Conservation (phyloP, 1,140 invertebrate species). For the Elysia chlorotica region DNA sequence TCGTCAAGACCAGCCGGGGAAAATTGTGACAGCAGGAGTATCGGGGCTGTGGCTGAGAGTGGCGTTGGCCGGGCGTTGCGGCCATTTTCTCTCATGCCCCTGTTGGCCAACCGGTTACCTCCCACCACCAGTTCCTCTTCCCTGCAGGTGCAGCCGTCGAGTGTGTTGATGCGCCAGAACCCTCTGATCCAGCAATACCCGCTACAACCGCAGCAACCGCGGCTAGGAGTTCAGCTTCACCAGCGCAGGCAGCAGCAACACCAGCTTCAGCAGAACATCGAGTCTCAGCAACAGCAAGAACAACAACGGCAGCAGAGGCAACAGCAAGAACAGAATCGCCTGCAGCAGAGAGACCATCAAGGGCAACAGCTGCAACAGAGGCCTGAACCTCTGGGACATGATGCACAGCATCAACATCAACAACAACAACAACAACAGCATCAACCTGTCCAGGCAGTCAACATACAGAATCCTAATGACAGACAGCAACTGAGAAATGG, state of each 20-base stretch:
- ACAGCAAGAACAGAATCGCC: no score
- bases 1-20: no score
- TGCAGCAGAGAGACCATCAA: no score
- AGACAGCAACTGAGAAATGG: not conserved
- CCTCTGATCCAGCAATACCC: slow-evolving; percentile 12
- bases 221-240: slow-evolving; percentile 17
- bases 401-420: slow-evolving; percentile 12
- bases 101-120: no score
- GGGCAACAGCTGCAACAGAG: slow-evolving; percentile 17
- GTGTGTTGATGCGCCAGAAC: slow-evolving; percentile 1
- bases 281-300: slow-evolving; percentile 16
- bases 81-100: no score
- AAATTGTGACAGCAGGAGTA: no score
- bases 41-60: no score
- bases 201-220: slow-evolving; percentile 15
- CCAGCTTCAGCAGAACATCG: slow-evolving; percentile 19
- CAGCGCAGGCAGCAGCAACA: slow-evolving; percentile 15
- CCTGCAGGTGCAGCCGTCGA: not conserved
- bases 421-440: slow-evolving; percentile 4
- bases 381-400: slow-evolving; percentile 11
- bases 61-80: no score
- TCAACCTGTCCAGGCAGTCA: not conserved
- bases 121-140: no score
- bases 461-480: not conserved
- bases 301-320: slow-evolving; percentile 7